Conservation (phyloP, 2,797 vertebrate species). For the Sebastolobus alascanus region DNA sequence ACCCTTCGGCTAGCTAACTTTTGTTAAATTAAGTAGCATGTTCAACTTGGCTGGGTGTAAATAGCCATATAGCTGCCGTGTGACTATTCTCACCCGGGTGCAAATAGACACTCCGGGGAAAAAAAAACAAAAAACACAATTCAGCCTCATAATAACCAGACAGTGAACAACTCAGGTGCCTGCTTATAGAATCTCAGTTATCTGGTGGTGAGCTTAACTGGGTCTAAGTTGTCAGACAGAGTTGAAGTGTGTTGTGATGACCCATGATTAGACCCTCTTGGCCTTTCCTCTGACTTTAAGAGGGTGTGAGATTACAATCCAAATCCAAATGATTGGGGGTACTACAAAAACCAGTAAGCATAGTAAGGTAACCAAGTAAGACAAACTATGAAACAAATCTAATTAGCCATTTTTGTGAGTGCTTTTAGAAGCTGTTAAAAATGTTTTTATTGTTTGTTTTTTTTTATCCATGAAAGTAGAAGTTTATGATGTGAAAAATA, state of each 20-base stretch:
- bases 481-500: neutral
- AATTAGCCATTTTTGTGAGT: neutral
- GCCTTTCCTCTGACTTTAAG: constrained; percentile 55
- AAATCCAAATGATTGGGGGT: too few species aligned
- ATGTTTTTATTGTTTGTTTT: neutral
- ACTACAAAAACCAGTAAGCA: neutral
- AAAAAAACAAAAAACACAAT: neutral
- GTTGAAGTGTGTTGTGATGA: constrained; percentile 73
- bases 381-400: neutral
- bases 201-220: constrained; percentile 46
- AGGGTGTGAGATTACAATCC: constrained; percentile 43
- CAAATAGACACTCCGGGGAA: too few species aligned
- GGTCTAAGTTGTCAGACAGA: constrained; percentile 58
- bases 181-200: constrained; percentile 33
- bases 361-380: neutral
- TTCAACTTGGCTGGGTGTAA: too few species aligned
- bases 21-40: too few species aligned
- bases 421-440: neutral
- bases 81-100: too few species aligned
- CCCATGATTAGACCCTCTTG: constrained; percentile 67
- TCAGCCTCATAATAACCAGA: neutral
- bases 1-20: too few species aligned
- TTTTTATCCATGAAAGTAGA: neutral
- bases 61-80: too few species aligned
- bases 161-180: neutral